These are phyloP conservation scores for Catostomus latipinnis DNA, from an alignment of 2,797 vertebrate genomes.

Conservation along the genomic window DNA sequence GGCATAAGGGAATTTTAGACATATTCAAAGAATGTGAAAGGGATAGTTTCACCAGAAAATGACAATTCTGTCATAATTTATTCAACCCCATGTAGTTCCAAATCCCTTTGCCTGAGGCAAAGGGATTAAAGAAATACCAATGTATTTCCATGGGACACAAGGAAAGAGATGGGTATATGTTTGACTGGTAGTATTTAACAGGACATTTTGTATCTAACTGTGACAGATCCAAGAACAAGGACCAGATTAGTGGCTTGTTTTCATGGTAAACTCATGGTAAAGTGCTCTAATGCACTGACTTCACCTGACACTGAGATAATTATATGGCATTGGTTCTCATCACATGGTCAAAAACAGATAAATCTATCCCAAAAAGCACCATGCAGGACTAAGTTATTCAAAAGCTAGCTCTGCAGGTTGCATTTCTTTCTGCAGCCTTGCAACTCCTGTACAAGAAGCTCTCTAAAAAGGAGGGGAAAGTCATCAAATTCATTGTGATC, in stretches of 20 bases:
- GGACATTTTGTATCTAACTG: not conserved
- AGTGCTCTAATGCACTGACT: not conserved
- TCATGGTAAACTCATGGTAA: not conserved
- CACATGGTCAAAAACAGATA: not conserved
- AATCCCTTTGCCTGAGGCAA: too few species aligned
- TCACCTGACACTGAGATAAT: not conserved
- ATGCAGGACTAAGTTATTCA: not conserved
- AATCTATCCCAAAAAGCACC: constrained; percentile 1
- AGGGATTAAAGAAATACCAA: constrained; percentile 38
- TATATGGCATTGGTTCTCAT: not conserved
- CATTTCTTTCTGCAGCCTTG: constrained; percentile 1
- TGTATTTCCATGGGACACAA: constrained; percentile 20
- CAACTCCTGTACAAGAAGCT: constrained; percentile 26
- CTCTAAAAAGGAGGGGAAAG: constrained; percentile 24
- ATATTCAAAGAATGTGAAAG: constrained; percentile 46
- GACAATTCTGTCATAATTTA: too few species aligned
- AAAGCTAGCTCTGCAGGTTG: not conserved
- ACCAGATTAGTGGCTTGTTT: not conserved
- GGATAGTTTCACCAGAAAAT: too few species aligned
- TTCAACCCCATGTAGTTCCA: too few species aligned
- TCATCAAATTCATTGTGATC: constrained; percentile 54
- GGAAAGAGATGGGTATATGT: not conserved
- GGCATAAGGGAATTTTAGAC: constrained; percentile 52
- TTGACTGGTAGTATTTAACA: not conserved
- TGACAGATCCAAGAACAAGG: too few species aligned